phyloP scores from a whole-genome alignment of 2,888 invertebrate genomes.

The Torymus texanus region DNA sequence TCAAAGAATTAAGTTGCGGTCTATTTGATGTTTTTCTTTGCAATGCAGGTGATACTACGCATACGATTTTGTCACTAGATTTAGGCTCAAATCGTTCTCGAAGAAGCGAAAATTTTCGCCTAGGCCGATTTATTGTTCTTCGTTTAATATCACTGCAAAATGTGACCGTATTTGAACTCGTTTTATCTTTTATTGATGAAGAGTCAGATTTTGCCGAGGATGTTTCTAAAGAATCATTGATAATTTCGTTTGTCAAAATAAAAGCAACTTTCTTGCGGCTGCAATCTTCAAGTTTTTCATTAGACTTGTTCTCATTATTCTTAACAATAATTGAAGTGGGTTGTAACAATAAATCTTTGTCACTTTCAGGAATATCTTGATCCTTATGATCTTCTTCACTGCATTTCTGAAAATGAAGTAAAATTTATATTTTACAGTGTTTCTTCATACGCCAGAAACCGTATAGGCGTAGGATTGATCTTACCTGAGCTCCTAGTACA shows the following conservation, averaged over 20 bases:
- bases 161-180: neutral
- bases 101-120: slow-evolving; percentile 79
- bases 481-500: slow-evolving; percentile 60
- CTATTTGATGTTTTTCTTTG: slow-evolving; percentile 35
- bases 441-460: too few species aligned
- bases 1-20: slow-evolving; percentile 29
- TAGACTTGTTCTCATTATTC: slow-evolving; percentile 5
- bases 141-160: slow-evolving; percentile 57
- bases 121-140: slow-evolving; percentile 73
- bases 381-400: slow-evolving; percentile 29
- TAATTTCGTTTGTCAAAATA: slow-evolving; percentile 36
- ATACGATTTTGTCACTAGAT: slow-evolving; percentile 64
- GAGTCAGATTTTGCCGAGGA: slow-evolving; percentile 23
- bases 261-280: slow-evolving; percentile 50
- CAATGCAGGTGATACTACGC: slow-evolving; percentile 57
- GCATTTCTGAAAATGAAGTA: slow-evolving; percentile 45
- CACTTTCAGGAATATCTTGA: neutral
- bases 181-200: slow-evolving; percentile 3
- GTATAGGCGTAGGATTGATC: too few species aligned
- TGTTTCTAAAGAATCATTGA: slow-evolving; percentile 40
- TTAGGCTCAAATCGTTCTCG: slow-evolving; percentile 79
- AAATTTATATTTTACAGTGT: neutral
- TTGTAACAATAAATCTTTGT: neutral
- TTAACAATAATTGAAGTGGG: neutral
- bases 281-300: neutral